Evolutionary conservation across 1,140 invertebrate genomes (phyloP), one percentile per base, ranked within the genome.

Genomic region (Spodoptera litura): DNA sequence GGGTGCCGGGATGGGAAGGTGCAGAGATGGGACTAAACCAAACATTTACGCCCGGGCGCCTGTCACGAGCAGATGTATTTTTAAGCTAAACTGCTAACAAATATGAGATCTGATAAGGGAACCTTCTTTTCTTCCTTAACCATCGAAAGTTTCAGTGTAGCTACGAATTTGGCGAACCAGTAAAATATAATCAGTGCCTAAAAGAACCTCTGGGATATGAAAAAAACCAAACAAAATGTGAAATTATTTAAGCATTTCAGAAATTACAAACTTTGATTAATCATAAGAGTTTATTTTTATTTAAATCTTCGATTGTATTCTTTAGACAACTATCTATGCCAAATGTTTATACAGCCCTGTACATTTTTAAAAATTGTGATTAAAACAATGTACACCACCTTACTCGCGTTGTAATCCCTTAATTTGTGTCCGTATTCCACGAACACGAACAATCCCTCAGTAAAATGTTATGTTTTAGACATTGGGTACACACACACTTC

Each of bases 121-220:
- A 64, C 56, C 20, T 15, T 66, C 59, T 58, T 78, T 64, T 52
- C 52, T 44, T 62, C 73, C 62, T 77, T 49, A 77, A 56, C 49
- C 59, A 52, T 72, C 59, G 62, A 35, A 62, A 78, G 58, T 78
- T 79, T 72, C 53, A 61, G 49, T 56, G 75, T 86, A 82, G 68
- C 78, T 78, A 78, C 76, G 78, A 83, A 87, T 88, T 88, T 84
- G 85, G 81, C 79, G 82, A 87, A 88, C 80, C 85, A 82, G 73
- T 78, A 61, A 81, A 70, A 77, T 78, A 76, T 83, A 84, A 85
- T 80, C 86, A 88, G 85, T 93, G 92, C 92, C 88, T 92, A 93
- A 93, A 93, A 92, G 90, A 93, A 93, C 92, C 92, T 93, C 92
- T 89, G 66, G 68, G 78, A 82, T 72, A 83, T 79, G 80, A 78